A percentile compares a stretch with the other conserved stretches of the same genome.
Evolutionary conservation across 2,888 invertebrate genomes (phyloP).

Genomic region (Leptinotarsa rubiginosa): DNA sequence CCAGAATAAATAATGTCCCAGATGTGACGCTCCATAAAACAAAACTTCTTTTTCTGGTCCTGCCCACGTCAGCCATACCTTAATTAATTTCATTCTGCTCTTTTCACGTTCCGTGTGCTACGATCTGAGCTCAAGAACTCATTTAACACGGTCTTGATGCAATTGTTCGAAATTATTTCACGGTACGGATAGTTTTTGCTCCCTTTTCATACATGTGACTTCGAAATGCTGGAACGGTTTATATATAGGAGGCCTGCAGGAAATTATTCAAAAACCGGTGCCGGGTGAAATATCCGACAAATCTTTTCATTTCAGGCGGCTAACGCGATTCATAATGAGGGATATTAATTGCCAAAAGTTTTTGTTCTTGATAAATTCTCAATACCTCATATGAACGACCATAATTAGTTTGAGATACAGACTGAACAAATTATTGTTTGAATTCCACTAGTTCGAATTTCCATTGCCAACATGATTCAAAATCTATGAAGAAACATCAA

Average conservation of each 20-base stretch:
- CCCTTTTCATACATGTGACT: conserved; percentile 8
- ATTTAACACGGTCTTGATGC: conserved; percentile 38
- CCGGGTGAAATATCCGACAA: background rate
- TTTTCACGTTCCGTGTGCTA: conserved; percentile 33
- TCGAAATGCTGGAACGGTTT: conserved; percentile 9
- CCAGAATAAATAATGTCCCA: conserved; percentile 41
- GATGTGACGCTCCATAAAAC: conserved; percentile 41
- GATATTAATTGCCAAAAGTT: background rate
- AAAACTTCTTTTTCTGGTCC: conserved; percentile 41
- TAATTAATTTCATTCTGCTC: conserved; percentile 40
- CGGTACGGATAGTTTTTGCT: conserved; percentile 26
- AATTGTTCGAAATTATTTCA: conserved; percentile 39
- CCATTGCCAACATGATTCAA: too few relatives aligned
- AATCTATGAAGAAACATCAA: too few relatives aligned
- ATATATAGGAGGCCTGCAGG: conserved; percentile 8
- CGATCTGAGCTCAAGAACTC: conserved; percentile 36
- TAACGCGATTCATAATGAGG: background rate
- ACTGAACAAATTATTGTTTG: too few relatives aligned
- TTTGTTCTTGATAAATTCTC: background rate
- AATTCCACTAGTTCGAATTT: too few relatives aligned
- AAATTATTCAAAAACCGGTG: background rate
- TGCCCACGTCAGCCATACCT: conserved; percentile 40
- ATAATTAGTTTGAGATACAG: too few relatives aligned
- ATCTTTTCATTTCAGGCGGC: background rate
- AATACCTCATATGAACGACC: too few relatives aligned